Conservation (phyloP, 2,113 vertebrate species). For the Cyrtonyx montezumae region DNA sequence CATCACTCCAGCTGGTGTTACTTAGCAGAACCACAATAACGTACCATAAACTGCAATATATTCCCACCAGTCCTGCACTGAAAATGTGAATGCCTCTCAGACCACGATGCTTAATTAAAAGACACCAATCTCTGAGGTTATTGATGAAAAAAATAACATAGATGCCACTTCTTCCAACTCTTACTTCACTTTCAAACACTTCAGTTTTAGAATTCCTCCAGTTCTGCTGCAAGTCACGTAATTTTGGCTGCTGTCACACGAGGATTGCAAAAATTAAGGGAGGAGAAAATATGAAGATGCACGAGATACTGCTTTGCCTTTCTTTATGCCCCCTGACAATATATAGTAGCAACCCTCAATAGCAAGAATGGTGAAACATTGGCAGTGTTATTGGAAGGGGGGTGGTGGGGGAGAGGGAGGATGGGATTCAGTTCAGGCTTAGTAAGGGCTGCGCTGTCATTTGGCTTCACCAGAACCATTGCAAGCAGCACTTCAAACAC, state of each 20-base stretch:
- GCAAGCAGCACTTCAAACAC: not conserved
- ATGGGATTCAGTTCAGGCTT: not conserved
- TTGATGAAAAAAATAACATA: not conserved
- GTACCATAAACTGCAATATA: not conserved
- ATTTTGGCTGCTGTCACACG: not conserved
- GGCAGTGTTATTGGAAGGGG: too few relatives aligned
- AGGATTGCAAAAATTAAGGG: not conserved
- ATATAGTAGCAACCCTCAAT: not conserved
- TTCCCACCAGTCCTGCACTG: not conserved
- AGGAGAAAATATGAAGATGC: not conserved
- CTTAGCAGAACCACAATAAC: not conserved
- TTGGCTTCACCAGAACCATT: not conserved
- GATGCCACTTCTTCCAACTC: not conserved
- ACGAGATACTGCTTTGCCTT: not conserved
- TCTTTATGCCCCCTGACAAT: not conserved
- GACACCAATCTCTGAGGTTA: not conserved
- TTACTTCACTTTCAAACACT: not conserved
- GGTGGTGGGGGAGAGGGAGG: too few relatives aligned
- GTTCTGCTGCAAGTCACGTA: not conserved
- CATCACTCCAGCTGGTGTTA: not conserved
- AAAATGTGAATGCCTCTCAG: not conserved
- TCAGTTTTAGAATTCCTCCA: not conserved
- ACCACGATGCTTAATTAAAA: not conserved
- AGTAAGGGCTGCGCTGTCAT: rapidly evolving
- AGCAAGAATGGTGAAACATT: not conserved